Evolutionary conservation across 2,113 vertebrate species (phyloP), one percentile per base, ranked within the genome.

Genomic region (Poeciliopsis turrubarensis): DNA sequence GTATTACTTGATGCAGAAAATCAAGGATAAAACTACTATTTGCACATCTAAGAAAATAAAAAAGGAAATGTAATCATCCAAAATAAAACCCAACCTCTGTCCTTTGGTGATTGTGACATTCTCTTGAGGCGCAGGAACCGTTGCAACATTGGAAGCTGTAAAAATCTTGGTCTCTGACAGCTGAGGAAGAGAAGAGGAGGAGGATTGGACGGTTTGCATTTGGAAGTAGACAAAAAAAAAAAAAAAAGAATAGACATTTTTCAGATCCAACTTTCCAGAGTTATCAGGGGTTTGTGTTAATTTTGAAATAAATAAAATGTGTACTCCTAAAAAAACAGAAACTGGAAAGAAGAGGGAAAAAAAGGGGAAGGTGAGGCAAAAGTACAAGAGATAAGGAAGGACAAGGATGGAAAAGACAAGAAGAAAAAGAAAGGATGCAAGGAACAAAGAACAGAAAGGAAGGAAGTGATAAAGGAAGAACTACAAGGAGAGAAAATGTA

Each of bases 81-180:
- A 30, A 19, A 6, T 32, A 62, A 30, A 25, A 37, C 73, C 79
- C 86, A 89, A 97, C 97, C 97, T 97, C 92, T 98, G 97, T 91
- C 97, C 97, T 87, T 97, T 97, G 86, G 98, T 99, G 95, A 99
- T 99, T 93, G 98, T 99, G 89, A 99, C 97, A 71, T 96, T 98
- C 95, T 99, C 97, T 1, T 95, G 93, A 87, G 96, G 96, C 72
- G 95, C 90, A 84, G 98, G 96, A 86, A 96, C 90, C n/a, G 97
- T 93, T 1, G 96, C 96, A 79, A 98, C 97, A 3, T 95, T 98
- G 92, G 98, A 99, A 54, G 98, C 96, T 10, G 98, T 99, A 92
- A 99, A 99, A 90, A 99, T 97, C 96, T 99, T 99, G 1, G 97
- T 98, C 92, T 99, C 98, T 31, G 98, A 98, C 85, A 99, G 96